Base-by-base conservation (phyloP, 2,797 vertebrate species). In the Accipiter fasciatus region DNA sequence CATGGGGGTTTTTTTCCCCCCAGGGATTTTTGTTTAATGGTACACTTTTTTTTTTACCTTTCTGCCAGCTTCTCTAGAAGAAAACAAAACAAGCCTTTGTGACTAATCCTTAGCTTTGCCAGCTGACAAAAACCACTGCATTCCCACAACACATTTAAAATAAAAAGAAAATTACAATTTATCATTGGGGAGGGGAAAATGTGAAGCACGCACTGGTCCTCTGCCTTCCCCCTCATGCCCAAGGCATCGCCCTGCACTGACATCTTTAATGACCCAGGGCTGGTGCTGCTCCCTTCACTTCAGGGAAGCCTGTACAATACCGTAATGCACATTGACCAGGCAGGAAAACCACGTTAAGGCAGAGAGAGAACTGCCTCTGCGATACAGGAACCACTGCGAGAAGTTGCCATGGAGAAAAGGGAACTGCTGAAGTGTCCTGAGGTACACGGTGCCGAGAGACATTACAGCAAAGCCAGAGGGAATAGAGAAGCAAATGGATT, bases 401-500 rank as follows among this genome's bases (percentile, higher is more conserved):
- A 98, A 98, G 99, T 98, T 99, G 98, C 99, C 99, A 99, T 98
- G 98, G 99, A 98, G 98, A 99, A 97, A 97, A 97, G 98, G 98
- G 98, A 98, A 98, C 98, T 97, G 98, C 97, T 96, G 93, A 91
- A 92, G 81, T 92, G 89, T 97, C 83, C 96, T 95, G 97, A 98
- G 98, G 98, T 84, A 88, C 97, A 86, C 18, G 78, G 94, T 89
- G 97, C 97, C 71, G 86, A 98, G 98, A 98, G 98, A 98, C 0
- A 4, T 37, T 70, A 40, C 78, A 58, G 93, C 65, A 75, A 83
- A 97, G 84, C 91, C 97, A 81, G 89, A 76, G 87, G 59, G 94
- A 98, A 98, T 87, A 97, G 92, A 46, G 91, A 95, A 97, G 98
- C 97, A 96, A 96, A 94, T 95, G 89, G 97, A 98, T 92, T 84